Conservation (phyloP, 2,113 vertebrate species). For the Pteronura brasiliensis region DNA sequence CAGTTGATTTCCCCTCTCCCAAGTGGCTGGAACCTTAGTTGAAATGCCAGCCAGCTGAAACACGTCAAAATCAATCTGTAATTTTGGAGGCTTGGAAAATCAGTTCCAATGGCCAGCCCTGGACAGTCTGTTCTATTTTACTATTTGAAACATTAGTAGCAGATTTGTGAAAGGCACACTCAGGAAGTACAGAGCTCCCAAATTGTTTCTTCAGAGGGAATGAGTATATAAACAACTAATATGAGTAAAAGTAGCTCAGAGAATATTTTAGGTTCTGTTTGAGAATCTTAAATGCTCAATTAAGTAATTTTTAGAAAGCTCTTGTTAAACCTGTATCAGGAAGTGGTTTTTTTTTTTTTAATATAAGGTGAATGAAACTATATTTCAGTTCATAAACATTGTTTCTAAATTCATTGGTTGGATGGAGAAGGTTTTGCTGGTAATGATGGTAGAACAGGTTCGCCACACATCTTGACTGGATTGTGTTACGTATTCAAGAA, state of each 20-base stretch:
- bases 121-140: slow-evolving; percentile 19
- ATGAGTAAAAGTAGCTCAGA: slow-evolving; percentile 27
- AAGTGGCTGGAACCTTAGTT: background rate
- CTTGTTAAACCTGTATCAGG: slow-evolving; percentile 54
- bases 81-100: slow-evolving; percentile 47
- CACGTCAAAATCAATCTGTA: slow-evolving; percentile 44
- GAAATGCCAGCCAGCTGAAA: slow-evolving; percentile 42
- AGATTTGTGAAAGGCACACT: slow-evolving; percentile 39
- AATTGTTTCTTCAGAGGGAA: background rate
- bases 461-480: background rate
- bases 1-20: background rate
- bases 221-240: slow-evolving; percentile 25
- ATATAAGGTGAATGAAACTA: slow-evolving; percentile 15
- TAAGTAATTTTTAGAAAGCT: background rate
- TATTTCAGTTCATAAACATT: slow-evolving; percentile 59
- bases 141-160: slow-evolving; percentile 41
- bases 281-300: background rate
- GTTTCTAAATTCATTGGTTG: slow-evolving; percentile 23
- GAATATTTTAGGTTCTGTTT: slow-evolving; percentile 36
- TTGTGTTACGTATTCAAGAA: background rate
- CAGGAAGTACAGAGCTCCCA: slow-evolving; percentile 6
- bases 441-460: background rate
- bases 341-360: slow-evolving; percentile 47
- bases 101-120: background rate
- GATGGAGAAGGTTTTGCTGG: background rate